phyloP scores from a whole-genome alignment of 2,113 vertebrate species.

The Scopus umbretta region DNA sequence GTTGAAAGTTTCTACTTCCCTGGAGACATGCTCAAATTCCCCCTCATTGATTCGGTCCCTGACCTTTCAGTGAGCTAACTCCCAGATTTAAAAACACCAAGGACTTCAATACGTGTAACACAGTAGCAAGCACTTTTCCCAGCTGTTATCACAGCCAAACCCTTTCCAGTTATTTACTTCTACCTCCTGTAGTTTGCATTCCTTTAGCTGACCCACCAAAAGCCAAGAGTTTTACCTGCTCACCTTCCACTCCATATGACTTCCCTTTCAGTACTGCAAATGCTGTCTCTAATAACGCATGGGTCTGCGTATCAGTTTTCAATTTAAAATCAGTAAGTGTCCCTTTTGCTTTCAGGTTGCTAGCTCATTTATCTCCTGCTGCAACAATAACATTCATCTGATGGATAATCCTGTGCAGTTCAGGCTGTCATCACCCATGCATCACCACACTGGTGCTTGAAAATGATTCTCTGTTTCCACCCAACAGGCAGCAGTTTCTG shows the following conservation, averaged over 20 bases:
- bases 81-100: background rate
- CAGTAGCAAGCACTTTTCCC: background rate
- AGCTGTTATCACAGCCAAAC: background rate
- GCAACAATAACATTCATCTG: background rate
- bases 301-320: background rate
- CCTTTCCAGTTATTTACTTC: background rate
- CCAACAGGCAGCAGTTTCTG: background rate
- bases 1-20: background rate
- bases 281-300: background rate
- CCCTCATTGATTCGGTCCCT: background rate
- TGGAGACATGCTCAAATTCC: background rate
- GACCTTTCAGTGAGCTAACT: conserved; percentile 27
- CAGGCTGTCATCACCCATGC: accelerated
- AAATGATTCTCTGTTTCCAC: background rate
- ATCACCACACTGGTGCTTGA: accelerated
- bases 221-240: background rate
- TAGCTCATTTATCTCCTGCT: background rate
- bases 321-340: background rate
- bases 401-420: background rate
- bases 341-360: background rate
- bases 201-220: background rate
- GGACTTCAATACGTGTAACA: background rate
- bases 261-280: background rate
- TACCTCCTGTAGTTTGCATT: background rate
- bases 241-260: background rate